Percentiles rank a stretch among this genome's conserved stretches.
phyloP scores from a whole-genome alignment of 23 tunicate species.

The Halocynthia aurantium region DNA sequence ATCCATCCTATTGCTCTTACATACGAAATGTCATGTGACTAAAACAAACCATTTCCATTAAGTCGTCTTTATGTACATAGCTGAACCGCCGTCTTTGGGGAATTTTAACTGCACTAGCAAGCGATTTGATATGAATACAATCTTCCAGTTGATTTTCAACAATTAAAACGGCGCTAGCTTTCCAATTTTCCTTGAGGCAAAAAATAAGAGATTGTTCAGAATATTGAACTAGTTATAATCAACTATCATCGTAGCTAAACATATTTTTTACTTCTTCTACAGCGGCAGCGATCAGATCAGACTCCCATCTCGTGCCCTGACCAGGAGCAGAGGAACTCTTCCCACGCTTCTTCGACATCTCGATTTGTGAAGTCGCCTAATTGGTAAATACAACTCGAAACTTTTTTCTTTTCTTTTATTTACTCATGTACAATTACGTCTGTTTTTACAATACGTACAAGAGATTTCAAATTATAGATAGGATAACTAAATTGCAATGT shows the following conservation, averaged over 20 bases:
- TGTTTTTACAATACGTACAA: too few species aligned
- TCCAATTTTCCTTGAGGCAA: slow-evolving; percentile 77
- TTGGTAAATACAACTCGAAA: too few species aligned
- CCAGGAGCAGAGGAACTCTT: slow-evolving; percentile 72
- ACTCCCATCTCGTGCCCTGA: slow-evolving; percentile 62
- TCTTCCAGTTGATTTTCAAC: slow-evolving; percentile 67
- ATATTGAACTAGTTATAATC: not conserved
- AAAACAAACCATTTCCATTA: slow-evolving; percentile 54
- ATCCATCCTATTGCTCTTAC: too few species aligned
- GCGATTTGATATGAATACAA: slow-evolving; percentile 57
- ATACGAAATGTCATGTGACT: not conserved
- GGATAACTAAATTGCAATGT: too few species aligned
- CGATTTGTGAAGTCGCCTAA: too few species aligned
- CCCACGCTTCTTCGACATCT: slow-evolving; percentile 78
- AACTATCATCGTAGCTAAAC: not conserved
- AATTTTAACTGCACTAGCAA: slow-evolving; percentile 55
- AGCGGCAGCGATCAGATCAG: slow-evolving; percentile 40
- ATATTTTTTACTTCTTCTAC: slow-evolving; percentile 58
- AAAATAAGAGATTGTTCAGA: not conserved
- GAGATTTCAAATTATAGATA: too few species aligned
- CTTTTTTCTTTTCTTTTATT: too few species aligned
- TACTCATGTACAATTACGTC: too few species aligned
- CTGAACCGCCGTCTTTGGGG: slow-evolving; percentile 76
- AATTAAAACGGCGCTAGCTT: slow-evolving; percentile 55
- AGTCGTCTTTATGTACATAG: slow-evolving; percentile 59